A percentile compares a stretch with the other conserved stretches of the same genome.
These are phyloP conservation scores for Malurus elegans DNA, from an alignment of 2,113 vertebrate species.

Conservation along the genomic window DNA sequence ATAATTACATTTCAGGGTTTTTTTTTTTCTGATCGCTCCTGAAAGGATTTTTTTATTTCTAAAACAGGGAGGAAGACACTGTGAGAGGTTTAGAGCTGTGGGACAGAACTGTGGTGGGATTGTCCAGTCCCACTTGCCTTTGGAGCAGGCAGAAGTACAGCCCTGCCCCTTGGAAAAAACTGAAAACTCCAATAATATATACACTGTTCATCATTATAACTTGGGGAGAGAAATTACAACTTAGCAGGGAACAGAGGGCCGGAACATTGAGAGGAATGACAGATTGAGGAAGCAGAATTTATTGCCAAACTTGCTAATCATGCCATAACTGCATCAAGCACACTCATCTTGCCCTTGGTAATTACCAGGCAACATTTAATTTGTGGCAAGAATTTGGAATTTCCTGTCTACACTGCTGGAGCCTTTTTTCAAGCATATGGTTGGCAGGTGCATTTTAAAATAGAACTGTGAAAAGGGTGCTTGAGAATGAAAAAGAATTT, in stretches of 20 bases:
- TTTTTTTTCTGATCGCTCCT: not conserved
- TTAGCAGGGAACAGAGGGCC: not conserved
- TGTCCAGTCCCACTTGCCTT: not conserved
- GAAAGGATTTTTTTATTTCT: not conserved
- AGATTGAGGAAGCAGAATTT: not conserved
- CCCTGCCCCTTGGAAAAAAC: not conserved
- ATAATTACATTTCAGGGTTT: fast-evolving
- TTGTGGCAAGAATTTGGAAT: conserved; percentile 11
- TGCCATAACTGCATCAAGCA: not conserved
- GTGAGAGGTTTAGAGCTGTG: fast-evolving
- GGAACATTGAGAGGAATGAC: not conserved
- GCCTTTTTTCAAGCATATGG: conserved; percentile 6
- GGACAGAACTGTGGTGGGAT: fast-evolving
- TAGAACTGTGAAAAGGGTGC: not conserved
- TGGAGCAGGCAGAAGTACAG: not conserved
- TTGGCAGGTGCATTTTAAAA: conserved; percentile 28
- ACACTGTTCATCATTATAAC: not conserved
- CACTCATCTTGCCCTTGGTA: not conserved
- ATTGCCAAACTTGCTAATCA: conserved; percentile 40
- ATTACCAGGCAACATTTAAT: conserved; percentile 49
- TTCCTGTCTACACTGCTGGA: not conserved
- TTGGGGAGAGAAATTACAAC: not conserved
- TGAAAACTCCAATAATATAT: not conserved
- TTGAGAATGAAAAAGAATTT: conserved; percentile 23
- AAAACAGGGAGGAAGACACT: not conserved